Conservation (phyloP, 53 echinoderm and acorn worm species). For the Holothuria leucospilota region DNA sequence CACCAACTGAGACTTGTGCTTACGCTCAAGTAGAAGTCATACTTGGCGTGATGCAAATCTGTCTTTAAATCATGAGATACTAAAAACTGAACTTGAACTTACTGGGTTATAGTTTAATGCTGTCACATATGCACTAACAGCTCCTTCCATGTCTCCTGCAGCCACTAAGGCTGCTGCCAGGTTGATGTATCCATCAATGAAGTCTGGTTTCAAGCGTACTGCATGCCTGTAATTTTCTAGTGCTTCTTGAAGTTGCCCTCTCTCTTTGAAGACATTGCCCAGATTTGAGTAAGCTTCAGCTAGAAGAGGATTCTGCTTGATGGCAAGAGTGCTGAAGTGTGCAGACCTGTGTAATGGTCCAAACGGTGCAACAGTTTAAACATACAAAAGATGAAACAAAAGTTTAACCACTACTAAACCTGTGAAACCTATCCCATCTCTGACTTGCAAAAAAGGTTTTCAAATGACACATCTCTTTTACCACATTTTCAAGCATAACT, state of each 20-base stretch:
- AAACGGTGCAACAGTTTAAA: no score
- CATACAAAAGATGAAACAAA: no score
- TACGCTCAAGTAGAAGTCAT: no score
- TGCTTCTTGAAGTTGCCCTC: conserved; percentile 96
- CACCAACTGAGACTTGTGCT: no score
- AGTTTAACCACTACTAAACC: no score
- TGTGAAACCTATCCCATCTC: no score
- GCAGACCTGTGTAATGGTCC: conserved; percentile 72
- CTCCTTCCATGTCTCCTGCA: conserved; percentile 99
- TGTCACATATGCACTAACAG: conserved; percentile 92
- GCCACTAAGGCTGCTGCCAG: conserved; percentile 97
- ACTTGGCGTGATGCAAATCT: no score
- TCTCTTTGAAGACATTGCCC: conserved; percentile 98
- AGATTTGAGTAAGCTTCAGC: conserved; percentile 98
- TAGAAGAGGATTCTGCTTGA: conserved; percentile 97
- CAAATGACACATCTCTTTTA: no score
- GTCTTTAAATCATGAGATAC: neutral
- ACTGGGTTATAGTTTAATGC: conserved; percentile 98
- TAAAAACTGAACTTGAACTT: conserved; percentile 46
- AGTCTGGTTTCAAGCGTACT: conserved; percentile 95
- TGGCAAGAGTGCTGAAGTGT: conserved; percentile 96
- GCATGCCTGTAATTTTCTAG: conserved; percentile 98
- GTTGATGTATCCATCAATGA: conserved; percentile 99
- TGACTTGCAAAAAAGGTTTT: no score
- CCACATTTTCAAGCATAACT: no score